Percentiles rank a stretch among this genome's conserved stretches.
These are phyloP conservation scores for Teleiodes luculella DNA, from an alignment of 2,888 invertebrate genomes.

Conservation along the genomic window DNA sequence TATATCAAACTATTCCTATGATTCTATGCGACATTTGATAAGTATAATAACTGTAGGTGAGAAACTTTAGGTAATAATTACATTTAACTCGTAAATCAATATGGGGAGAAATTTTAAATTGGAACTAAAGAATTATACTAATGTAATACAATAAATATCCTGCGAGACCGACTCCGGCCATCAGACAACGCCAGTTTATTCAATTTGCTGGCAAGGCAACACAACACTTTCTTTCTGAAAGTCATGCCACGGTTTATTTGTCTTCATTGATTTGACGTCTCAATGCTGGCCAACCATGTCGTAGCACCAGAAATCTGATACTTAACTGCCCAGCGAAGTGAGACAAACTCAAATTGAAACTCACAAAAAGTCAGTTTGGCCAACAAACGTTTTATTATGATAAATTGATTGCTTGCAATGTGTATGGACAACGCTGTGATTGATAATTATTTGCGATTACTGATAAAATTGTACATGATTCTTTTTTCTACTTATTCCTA, in stretches of 20 bases:
- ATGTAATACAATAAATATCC: not conserved
- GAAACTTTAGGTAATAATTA: no score
- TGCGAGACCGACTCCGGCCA: not conserved
- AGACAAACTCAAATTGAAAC: constrained; percentile 31
- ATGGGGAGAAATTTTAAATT: no score
- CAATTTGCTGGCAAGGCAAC: constrained; percentile 53
- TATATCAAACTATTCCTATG: no score
- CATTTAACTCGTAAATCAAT: no score
- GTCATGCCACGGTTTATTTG: constrained; percentile 65
- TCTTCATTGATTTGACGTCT: constrained; percentile 73
- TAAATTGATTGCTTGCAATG: constrained; percentile 12
- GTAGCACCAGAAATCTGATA: constrained; percentile 54
- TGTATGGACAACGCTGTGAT: not conserved
- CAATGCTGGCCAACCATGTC: constrained; percentile 48
- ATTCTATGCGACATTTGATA: no score
- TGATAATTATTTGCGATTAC: not conserved
- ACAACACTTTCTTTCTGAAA: constrained; percentile 63
- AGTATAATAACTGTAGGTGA: no score
- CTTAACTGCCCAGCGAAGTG: constrained; percentile 27
- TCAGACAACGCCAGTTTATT: constrained; percentile 41
- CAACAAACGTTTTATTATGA: constrained; percentile 12
- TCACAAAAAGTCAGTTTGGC: constrained; percentile 23
- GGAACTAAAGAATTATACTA: no score
- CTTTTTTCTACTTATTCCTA: no score
- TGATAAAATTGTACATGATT: not conserved